Conservation (phyloP, 23 tunicate genomes). For the Ciona savignyi region DNA sequence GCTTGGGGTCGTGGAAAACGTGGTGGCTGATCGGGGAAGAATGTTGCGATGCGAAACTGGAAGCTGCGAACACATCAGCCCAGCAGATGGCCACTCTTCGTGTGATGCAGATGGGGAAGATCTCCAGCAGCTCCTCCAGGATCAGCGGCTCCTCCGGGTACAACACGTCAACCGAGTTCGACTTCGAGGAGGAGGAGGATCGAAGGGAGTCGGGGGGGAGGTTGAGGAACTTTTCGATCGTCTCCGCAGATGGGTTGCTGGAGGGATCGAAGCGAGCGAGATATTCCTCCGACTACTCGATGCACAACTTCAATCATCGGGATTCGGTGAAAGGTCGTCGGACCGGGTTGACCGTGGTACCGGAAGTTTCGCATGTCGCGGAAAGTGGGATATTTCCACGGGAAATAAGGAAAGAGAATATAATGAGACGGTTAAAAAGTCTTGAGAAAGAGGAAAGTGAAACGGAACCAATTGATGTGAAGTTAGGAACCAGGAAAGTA, state of each 20-base stretch:
- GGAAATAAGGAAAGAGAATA: neutral
- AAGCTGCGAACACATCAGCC: neutral
- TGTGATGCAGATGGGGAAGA: neutral
- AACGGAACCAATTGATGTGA: neutral
- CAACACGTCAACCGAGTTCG: neutral
- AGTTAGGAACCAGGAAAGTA: neutral
- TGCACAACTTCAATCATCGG: neutral
- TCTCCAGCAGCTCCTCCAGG: neutral
- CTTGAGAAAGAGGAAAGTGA: neutral
- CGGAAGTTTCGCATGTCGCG: neutral
- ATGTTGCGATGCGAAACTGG: neutral
- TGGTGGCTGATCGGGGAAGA: slow-evolving; percentile 76
- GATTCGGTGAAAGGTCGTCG: neutral
- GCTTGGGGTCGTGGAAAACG: slow-evolving; percentile 75
- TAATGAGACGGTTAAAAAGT: neutral
- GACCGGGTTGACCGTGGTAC: neutral
- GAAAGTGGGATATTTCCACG: neutral
- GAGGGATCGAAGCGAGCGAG: neutral
- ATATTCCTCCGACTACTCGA: neutral
- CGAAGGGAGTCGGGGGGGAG: neutral
- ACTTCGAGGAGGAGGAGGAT: neutral
- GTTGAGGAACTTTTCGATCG: neutral
- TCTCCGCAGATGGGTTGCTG: neutral
- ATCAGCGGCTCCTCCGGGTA: neutral
- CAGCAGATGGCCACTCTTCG: neutral